Evolutionary conservation across 2,888 invertebrate genomes (phyloP).

Genomic region (Coelogynopora nodosa): DNA sequence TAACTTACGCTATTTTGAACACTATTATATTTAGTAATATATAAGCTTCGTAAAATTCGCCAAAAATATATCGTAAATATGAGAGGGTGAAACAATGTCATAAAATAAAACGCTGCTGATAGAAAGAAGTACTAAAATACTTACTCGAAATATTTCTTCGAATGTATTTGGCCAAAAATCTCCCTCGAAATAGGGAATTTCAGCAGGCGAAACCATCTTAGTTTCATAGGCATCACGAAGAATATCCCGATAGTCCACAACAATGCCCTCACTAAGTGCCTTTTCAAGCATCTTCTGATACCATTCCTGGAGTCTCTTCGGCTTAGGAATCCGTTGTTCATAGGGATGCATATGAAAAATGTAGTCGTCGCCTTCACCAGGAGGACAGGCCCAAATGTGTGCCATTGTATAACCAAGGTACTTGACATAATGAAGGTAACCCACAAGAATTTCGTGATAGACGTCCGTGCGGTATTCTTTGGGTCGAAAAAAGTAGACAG

Average conservation of each 20-base stretch:
- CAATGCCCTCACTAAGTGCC: slow-evolving; percentile 86
- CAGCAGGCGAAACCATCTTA: slow-evolving; percentile 69
- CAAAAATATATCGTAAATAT: no score
- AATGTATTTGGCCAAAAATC: slow-evolving; percentile 99
- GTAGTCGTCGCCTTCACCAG: slow-evolving; percentile 98
- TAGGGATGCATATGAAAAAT: slow-evolving; percentile 99
- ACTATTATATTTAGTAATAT: no score
- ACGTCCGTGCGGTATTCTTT: slow-evolving; percentile 92
- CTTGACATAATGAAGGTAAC: slow-evolving; percentile 96
- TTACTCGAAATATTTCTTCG: slow-evolving; percentile 91
- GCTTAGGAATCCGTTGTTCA: slow-evolving; percentile 99
- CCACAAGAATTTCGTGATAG: slow-evolving; percentile 96
- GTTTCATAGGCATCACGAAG: slow-evolving; percentile 64
- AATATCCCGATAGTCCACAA: slow-evolving; percentile 84
- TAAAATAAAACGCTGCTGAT: no score
- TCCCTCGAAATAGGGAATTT: slow-evolving; percentile 65
- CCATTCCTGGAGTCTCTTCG: slow-evolving; percentile 98
- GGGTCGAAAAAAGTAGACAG: slow-evolving; percentile 98
- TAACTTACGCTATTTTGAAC: no score
- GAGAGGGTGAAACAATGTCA: no score
- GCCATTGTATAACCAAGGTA: slow-evolving; percentile 99
- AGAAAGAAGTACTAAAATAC: background rate
- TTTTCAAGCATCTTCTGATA: slow-evolving; percentile 99
- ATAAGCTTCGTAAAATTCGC: no score
- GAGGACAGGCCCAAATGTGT: slow-evolving; percentile 99